Evolutionary conservation across 92 coral and sea anemone genomes (phyloP).

Genomic region (Actinernus sp.): DNA sequence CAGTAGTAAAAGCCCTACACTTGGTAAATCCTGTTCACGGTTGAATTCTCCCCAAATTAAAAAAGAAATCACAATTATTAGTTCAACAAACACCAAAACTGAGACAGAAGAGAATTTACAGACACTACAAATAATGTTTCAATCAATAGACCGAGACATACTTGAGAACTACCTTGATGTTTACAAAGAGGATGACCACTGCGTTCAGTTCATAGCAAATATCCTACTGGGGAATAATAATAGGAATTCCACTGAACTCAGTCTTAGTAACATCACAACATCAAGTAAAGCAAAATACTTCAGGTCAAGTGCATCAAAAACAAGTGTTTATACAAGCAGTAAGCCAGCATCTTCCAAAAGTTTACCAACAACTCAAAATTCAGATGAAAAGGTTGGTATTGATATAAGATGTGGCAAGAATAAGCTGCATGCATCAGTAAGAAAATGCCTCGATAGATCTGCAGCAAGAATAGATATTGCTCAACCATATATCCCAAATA

Average conservation of each 20-base stretch:
- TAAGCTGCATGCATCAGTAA: conserved; percentile 20
- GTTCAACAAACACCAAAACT: no score
- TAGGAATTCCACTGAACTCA: no score
- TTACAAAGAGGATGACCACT: conserved; percentile 22
- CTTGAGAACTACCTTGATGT: conserved; percentile 30
- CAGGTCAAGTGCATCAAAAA: conserved; percentile 19
- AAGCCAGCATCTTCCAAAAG: conserved; percentile 6
- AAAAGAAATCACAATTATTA: no score
- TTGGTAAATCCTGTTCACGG: no score
- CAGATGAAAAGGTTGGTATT: conserved; percentile 27
- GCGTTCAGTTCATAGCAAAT: conserved; percentile 20
- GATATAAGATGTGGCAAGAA: conserved; percentile 35
- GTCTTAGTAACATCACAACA: no score
- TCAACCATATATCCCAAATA: conserved; percentile 8
- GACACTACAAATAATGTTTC: conserved; percentile 41
- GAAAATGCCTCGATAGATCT: conserved; percentile 9
- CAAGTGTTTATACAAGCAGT: conserved; percentile 4
- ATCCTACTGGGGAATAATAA: conserved; percentile 30
- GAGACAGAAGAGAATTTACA: no score
- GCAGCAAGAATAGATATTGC: conserved; percentile 35
- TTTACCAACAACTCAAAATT: no score
- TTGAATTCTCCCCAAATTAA: no score
- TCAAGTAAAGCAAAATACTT: no score
- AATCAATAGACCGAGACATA: conserved; percentile 1
- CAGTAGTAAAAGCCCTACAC: no score